A percentile compares a stretch with the other conserved stretches of the same genome.
Conservation (phyloP, 2,888 invertebrate species). For the Pandemis cinnamomeana region DNA sequence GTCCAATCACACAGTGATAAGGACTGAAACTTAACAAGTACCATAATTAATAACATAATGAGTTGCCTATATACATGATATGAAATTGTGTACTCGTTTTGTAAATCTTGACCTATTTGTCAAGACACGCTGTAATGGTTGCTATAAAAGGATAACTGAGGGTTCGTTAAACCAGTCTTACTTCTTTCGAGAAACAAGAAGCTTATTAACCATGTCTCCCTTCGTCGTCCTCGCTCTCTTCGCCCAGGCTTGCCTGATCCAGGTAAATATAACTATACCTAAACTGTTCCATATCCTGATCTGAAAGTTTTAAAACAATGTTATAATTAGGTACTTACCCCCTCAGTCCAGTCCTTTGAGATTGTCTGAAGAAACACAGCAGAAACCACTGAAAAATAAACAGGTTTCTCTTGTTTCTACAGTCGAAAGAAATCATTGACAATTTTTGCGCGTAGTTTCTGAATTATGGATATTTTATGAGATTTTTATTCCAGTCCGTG, state of each 20-base stretch:
- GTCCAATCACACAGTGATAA: neutral
- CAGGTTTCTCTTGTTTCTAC: too few species aligned
- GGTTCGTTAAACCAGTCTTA: conserved; percentile 3
- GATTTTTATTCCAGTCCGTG: conserved; percentile 9
- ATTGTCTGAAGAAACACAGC: too few species aligned
- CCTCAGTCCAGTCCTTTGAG: too few species aligned
- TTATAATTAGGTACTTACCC: too few species aligned
- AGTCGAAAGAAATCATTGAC: too few species aligned
- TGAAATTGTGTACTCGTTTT: neutral
- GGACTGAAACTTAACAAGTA: neutral
- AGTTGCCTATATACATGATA: too few species aligned
- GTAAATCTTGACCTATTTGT: neutral
- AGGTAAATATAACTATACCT: conserved; percentile 10
- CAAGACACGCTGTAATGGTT: neutral
- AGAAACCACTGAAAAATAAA: too few species aligned
- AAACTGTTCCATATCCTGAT: too few species aligned
- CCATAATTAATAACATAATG: neutral
- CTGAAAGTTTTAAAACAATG: too few species aligned
- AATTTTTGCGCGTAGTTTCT: too few species aligned
- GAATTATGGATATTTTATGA: too few species aligned
- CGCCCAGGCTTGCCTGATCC: conserved; percentile 26
- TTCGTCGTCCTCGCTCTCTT: conserved; percentile 11
- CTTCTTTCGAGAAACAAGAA: conserved; percentile 5
- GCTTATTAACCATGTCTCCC: conserved; percentile 22
- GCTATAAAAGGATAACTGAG: conserved; percentile 11